A percentile compares a stretch with the other conserved stretches of the same genome.
These are phyloP conservation scores for Chymomyza costata DNA, from an alignment of 1,140 invertebrate genomes.

Conservation along the genomic window DNA sequence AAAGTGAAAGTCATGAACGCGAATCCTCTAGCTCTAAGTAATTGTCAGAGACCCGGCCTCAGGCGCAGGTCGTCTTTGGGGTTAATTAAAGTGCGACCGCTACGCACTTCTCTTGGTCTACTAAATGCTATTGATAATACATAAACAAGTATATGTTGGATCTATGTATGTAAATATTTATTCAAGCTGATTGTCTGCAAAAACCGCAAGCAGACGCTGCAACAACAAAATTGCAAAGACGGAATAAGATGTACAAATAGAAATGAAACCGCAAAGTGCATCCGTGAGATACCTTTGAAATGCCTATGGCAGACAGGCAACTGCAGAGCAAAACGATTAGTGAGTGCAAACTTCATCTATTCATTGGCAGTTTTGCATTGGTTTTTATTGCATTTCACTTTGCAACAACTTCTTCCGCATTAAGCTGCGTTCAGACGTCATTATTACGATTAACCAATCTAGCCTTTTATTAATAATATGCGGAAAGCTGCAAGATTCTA, in stretches of 20 bases:
- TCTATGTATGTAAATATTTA: conserved; percentile 56
- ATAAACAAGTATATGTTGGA: too few species aligned
- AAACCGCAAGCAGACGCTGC: conserved; percentile 42
- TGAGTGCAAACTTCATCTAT: conserved; percentile 8
- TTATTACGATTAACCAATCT: too few species aligned
- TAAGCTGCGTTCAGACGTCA: too few species aligned
- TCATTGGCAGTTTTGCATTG: conserved; percentile 5
- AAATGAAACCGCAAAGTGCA: too few species aligned
- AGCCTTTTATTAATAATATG: too few species aligned
- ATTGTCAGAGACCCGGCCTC: too few species aligned
- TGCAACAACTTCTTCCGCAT: neutral
- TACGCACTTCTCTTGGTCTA: conserved; percentile 30
- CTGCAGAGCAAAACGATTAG: conserved; percentile 13
- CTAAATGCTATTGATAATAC: too few species aligned
- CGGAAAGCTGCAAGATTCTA: too few species aligned
- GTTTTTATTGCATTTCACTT: too few species aligned
- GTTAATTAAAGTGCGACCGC: conserved; percentile 55
- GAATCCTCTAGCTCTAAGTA: conserved; percentile 40
- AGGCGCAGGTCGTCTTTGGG: conserved; percentile 41
- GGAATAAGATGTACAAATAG: too few species aligned
- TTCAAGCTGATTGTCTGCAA: conserved; percentile 56
- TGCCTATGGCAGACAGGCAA: conserved; percentile 33
- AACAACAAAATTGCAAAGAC: too few species aligned
- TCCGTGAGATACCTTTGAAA: conserved; percentile 71
- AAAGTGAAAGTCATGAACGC: conserved; percentile 66